phyloP scores from a whole-genome alignment of 2,113 vertebrate species.

The Entomyzon cyanotis region DNA sequence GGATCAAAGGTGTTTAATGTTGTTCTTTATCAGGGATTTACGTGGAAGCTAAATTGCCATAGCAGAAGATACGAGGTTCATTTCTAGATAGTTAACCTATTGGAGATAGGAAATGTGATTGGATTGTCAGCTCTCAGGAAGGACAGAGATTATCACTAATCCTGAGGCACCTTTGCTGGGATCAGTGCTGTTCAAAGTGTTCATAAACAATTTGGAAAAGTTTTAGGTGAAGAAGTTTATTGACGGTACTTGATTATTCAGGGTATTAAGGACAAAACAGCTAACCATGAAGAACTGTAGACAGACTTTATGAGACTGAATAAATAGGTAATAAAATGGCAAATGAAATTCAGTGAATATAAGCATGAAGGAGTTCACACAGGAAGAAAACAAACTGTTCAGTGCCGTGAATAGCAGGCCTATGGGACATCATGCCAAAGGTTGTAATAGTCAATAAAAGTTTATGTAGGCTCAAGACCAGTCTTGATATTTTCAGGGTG shows the following conservation, averaged over 20 bases:
- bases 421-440: neutral
- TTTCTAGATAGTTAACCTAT: neutral
- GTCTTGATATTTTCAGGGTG: neutral
- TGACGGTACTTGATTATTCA: neutral
- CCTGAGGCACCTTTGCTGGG: neutral
- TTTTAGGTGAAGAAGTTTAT: slow-evolving; percentile 1
- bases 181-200: neutral
- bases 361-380: neutral
- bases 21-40: neutral
- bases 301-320: slow-evolving; percentile 35
- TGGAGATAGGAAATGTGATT: neutral
- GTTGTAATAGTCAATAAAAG: neutral
- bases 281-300: slow-evolving; percentile 48
- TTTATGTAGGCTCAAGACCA: neutral
- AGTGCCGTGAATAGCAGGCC: neutral
- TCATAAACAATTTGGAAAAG: neutral
- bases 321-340: slow-evolving; percentile 51
- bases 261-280: slow-evolving; percentile 26
- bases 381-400: slow-evolving; percentile 9
- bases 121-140: neutral
- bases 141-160: neutral
- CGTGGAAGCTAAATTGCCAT: neutral
- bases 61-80: neutral
- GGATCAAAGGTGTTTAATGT: neutral
- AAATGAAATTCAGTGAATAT: slow-evolving; percentile 40